Evolutionary conservation across 1,140 invertebrate species (phyloP).

Genomic region (Lineus longissimus): DNA sequence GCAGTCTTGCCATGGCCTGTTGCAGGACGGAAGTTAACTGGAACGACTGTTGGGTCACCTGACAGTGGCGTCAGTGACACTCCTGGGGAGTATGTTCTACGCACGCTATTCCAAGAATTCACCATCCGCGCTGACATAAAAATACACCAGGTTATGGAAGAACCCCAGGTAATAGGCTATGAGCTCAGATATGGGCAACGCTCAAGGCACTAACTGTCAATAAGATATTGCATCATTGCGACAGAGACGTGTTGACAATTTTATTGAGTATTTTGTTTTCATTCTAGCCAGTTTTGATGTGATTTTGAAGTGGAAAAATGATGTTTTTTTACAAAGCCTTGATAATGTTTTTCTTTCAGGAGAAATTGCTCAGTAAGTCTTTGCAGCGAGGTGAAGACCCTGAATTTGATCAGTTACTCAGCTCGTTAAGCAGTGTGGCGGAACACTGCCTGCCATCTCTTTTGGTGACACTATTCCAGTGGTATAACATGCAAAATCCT

Average conservation of each 20-base stretch:
- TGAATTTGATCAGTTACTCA: slow-evolving; percentile 92
- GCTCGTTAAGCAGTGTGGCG: slow-evolving; percentile 85
- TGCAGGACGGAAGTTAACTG: neutral
- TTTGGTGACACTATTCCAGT: slow-evolving; percentile 86
- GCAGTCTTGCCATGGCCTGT: neutral
- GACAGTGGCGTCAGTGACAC: slow-evolving; percentile 13
- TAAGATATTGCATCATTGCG: no score
- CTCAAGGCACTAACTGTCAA: no score
- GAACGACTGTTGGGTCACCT: no score
- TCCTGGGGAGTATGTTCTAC: slow-evolving; percentile 87
- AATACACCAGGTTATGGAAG: slow-evolving; percentile 89
- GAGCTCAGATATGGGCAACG: no score
- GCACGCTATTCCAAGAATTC: slow-evolving; percentile 90
- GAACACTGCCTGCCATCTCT: slow-evolving; percentile 97
- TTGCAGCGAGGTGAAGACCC: slow-evolving; percentile 91
- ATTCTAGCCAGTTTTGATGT: no score
- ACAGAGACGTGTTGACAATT: no score
- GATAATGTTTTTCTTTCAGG: slow-evolving; percentile 50
- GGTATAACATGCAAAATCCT: slow-evolving; percentile 88
- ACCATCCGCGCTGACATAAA: slow-evolving; percentile 89
- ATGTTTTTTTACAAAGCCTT: no score
- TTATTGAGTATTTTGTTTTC: no score
- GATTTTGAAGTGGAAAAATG: no score
- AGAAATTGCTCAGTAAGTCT: slow-evolving; percentile 87
- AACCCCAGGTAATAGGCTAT: slow-evolving; percentile 66